Evolutionary conservation across 92 coral and sea anemone species (phyloP), one percentile per base, ranked within the genome.

Genomic region (Metridium senile): DNA sequence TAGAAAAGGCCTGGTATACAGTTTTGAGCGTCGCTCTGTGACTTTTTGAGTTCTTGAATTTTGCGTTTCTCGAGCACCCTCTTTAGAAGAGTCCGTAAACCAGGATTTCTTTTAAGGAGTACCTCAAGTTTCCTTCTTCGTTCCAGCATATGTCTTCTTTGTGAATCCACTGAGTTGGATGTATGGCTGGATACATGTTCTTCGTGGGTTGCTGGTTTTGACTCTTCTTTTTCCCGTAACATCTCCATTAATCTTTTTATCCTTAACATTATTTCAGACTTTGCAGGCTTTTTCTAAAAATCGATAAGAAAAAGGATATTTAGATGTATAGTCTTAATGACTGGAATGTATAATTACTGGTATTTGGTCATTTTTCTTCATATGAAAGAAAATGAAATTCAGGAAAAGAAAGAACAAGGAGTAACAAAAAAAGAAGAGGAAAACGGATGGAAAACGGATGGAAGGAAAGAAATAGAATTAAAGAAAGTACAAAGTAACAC

Each of bases 1-100:
- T 62, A 73, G 68, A 73, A 73, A 58, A 73, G 29, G 13, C 78
- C 78, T 28, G 78, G 78, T 32, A 62, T 22, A 58, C 78, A 73
- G 6, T 26, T 26, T 13, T 43, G 75, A 16, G 78, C 29, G 17
- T 71, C 76, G 49, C 61, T 71, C 54, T 71, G 63, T 2, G 54
- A 59, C 63, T 49, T 51, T 45, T 45, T 52, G 47, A 29, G 46
- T 21, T 73, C 78, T 34, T 73, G 25, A 1, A 22, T 28, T 58
- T 58, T 58, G 25, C 78, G 78, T 7, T 58, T 73, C 22, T 58
- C 52, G 26, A 73, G 28, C 11, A 26, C 23, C 0, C 43, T 11
- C 21, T 58, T 73, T 21, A 73, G 46, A 11, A 73, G 68, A 33
- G 52, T 45, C 0, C 78, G 66, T 26, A 73, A 30, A 73, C 78